phyloP scores from a whole-genome alignment of 2,113 vertebrate genomes.

The Syrrhaptes paradoxus region DNA sequence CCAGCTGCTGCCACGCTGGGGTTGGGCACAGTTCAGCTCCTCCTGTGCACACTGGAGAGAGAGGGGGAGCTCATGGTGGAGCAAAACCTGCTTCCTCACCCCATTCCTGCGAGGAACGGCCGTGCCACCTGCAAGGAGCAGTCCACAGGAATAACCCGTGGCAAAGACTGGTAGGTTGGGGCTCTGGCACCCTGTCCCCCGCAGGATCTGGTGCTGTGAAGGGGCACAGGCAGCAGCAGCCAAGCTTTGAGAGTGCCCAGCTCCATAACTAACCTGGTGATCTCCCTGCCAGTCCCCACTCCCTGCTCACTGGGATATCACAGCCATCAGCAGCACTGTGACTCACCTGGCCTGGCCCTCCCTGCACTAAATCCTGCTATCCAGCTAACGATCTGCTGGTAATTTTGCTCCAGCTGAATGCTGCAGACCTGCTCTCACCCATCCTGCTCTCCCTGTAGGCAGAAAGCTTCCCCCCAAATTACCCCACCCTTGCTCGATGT shows the following conservation, averaged over 20 bases:
- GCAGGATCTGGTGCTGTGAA: background rate
- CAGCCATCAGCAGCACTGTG: slow-evolving; percentile 7
- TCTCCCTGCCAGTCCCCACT: background rate
- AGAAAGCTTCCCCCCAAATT: slow-evolving; percentile 51
- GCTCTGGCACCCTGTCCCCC: background rate
- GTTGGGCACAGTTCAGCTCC: background rate
- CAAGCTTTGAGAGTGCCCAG: background rate
- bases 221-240: background rate
- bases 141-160: rapidly evolving
- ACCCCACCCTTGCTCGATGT: background rate
- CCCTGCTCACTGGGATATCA: background rate
- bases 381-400: slow-evolving; percentile 43
- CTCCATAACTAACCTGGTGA: background rate
- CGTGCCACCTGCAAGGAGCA: background rate
- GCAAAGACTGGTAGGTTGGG: background rate
- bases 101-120: background rate
- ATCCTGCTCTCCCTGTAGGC: slow-evolving; percentile 60
- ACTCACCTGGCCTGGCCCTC: slow-evolving; percentile 13
- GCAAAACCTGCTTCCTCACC: background rate
- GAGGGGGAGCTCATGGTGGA: rapidly evolving
- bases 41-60: background rate
- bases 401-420: slow-evolving; percentile 28
- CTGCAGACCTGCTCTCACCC: slow-evolving; percentile 52
- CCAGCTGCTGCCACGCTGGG: background rate
- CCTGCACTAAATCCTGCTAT: slow-evolving; percentile 21